phyloP scores from a whole-genome alignment of 1,140 invertebrate species.

The Drosophila rhopaloa region DNA sequence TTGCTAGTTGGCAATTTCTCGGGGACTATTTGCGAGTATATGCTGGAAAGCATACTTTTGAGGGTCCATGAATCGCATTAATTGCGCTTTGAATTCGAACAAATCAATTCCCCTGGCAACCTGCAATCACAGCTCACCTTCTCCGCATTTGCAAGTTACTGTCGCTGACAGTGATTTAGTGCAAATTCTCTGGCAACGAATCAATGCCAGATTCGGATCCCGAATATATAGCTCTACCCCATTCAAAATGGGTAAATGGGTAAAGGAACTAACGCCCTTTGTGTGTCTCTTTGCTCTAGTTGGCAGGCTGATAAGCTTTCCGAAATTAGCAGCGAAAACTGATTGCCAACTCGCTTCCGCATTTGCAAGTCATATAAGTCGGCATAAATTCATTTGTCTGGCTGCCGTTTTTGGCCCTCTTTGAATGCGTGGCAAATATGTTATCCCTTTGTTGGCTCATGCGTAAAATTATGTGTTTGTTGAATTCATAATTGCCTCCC shows the following conservation, averaged over 20 bases:
- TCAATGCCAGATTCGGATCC: conserved; percentile 39
- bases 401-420: conserved; percentile 27
- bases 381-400: conserved; percentile 36
- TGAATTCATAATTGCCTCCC: conserved; percentile 64
- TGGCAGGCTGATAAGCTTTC: conserved; percentile 47
- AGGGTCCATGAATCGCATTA: conserved; percentile 57
- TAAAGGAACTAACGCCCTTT: conserved; percentile 5
- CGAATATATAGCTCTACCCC: conserved; percentile 3
- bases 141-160: conserved; percentile 13
- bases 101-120: neutral
- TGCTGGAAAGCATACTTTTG: conserved; percentile 38
- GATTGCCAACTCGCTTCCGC: conserved; percentile 51
- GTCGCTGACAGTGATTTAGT: conserved; percentile 64
- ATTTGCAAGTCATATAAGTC: conserved; percentile 59
- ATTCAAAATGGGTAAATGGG: neutral
- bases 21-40: neutral
- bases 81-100: conserved; percentile 47
- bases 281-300: conserved; percentile 28
- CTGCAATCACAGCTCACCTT: conserved; percentile 9
- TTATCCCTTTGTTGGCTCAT: conserved; percentile 63
- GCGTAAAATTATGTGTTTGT: conserved; percentile 68
- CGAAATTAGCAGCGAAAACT: conserved; percentile 59
- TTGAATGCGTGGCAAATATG: conserved; percentile 48
- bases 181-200: conserved; percentile 28
- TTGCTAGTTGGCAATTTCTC: conserved; percentile 35